Percentiles rank a stretch among this genome's conserved stretches.
phyloP scores from a whole-genome alignment of 2,113 vertebrate genomes.

The Emydocephalus ijimae region DNA sequence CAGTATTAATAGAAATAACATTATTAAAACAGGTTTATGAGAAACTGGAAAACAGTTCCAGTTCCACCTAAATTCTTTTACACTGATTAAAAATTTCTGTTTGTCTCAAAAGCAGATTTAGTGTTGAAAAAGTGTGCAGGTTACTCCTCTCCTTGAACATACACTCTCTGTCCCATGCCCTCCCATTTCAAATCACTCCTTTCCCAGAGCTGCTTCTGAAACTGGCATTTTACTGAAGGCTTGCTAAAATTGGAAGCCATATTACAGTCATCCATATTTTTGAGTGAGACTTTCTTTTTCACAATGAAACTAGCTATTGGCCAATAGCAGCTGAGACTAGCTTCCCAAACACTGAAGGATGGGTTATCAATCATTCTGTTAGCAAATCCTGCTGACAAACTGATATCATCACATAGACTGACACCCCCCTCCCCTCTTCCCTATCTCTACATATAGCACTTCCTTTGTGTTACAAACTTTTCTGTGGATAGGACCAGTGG shows the following conservation, averaged over 20 bases:
- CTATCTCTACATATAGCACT: background rate
- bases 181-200: background rate
- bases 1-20: background rate
- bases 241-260: background rate
- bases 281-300: background rate
- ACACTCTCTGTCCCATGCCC: background rate
- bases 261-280: background rate
- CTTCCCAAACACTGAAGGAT: background rate
- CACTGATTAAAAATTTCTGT: background rate
- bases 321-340: background rate
- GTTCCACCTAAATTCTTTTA: background rate
- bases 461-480: background rate
- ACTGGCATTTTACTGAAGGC: background rate
- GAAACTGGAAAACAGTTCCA: background rate
- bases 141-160: background rate
- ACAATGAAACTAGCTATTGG: background rate
- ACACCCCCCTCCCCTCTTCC: rapidly evolving
- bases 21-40: background rate
- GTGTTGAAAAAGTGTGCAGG: background rate
- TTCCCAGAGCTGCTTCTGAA: background rate
- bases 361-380: background rate
- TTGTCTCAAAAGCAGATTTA: background rate
- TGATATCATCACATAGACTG: background rate
- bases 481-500: background rate
- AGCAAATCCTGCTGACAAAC: background rate